Evolutionary conservation across 2,113 vertebrate species (phyloP).

Genomic region (Numida meleagris): DNA sequence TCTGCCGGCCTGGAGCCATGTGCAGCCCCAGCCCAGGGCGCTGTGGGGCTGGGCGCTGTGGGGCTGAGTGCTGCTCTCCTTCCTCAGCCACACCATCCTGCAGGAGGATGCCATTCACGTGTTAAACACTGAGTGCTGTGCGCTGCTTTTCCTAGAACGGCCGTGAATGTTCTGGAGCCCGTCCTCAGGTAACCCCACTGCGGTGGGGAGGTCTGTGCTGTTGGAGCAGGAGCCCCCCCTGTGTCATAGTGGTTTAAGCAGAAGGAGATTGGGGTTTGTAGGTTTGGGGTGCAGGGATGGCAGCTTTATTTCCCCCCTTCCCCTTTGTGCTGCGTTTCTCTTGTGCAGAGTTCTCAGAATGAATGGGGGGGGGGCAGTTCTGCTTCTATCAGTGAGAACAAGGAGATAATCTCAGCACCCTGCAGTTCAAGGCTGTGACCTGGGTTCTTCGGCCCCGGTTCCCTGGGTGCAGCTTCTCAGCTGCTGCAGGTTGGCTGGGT

Average conservation of each 20-base stretch:
- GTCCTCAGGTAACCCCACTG: neutral
- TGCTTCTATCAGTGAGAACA: accelerated
- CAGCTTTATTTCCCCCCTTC: neutral
- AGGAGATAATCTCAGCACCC: neutral
- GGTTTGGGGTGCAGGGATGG: neutral
- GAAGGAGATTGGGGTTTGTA: neutral
- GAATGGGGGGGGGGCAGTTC: neutral
- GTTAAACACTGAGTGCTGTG: neutral
- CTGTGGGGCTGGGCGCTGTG: too few species aligned
- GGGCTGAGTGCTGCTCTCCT: too few species aligned
- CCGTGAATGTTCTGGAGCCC: neutral
- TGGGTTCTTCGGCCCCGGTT: neutral
- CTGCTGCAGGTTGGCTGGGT: neutral
- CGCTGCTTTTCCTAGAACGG: neutral
- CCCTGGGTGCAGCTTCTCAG: slow-evolving; percentile 30
- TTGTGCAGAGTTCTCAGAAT: neutral
- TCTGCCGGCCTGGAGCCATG: neutral
- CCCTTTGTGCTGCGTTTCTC: neutral
- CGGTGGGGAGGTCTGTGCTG: neutral
- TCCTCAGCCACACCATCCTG: neutral
- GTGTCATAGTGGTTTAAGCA: neutral
- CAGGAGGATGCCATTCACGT: accelerated
- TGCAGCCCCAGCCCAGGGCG: neutral
- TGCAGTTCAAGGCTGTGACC: neutral
- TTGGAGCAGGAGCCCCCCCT: neutral